Evolutionary conservation across 2,888 invertebrate genomes (phyloP), one percentile per base, ranked within the genome.

Genomic region (Plemyria rubiginata): DNA sequence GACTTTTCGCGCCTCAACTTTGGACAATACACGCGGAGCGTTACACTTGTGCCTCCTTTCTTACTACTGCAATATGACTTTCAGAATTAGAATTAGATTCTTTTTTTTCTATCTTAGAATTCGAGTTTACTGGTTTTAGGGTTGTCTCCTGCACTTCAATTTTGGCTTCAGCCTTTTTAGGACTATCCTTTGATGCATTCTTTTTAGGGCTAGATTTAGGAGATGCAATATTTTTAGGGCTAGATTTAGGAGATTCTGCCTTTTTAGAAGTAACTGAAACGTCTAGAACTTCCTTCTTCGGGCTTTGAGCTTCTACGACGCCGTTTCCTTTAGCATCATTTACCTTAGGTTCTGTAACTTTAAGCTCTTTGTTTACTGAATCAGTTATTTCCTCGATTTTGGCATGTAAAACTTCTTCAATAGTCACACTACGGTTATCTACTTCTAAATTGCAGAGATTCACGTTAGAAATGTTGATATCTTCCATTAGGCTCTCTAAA

Each of bases 401-500:
- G 12, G 16, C 29, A 40, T 56, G 71, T 1, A 77, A 68, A n/a
- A 73, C 70, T 9, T 68, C 75, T 45, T 77, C 71, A 11, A 74
- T 72, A 57, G 80, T 77, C 11, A 67, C 69, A 13, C 73, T 71
- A 52, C 77, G 77, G 12, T 81, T 82, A 28, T 77, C 79, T 0
- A 70, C 81, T 73, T 88, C 86, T 58, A 88, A 68, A 60, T 88
- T 85, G 56, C 78, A 77, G 8, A 87, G 70, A 65, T 86, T 85
- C 1, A 88, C 85, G 63, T 88, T 87, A 0, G 86, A 84, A 65
- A 77, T 82, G 60, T 82, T 87, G 5, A 90, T 87, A 0, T 88
- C 91, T 70, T 90, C 79, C 65, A 89, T 81, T 40, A 92, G 72
- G 60, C 72, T 86, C 62, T 88, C 87, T 75, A 90, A 67, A 1